These are phyloP conservation scores for Tupaia chinensis DNA, from an alignment of 2,113 vertebrate species.

Conservation along the genomic window DNA sequence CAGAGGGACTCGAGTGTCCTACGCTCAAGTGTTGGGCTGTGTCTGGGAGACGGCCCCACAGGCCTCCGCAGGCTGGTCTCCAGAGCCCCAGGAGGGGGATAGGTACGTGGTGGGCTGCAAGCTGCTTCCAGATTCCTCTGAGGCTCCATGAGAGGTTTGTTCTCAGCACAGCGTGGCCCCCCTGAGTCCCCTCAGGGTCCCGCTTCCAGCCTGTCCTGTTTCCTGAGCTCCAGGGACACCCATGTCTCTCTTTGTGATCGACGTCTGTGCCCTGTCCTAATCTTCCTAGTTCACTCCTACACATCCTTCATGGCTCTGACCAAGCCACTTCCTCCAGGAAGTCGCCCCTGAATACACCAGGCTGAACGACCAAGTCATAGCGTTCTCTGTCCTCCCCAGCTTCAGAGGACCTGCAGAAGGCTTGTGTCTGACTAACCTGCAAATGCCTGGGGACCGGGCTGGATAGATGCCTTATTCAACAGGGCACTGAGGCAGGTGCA, in stretches of 20 bases:
- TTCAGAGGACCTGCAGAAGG: background rate
- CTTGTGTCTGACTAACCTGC: background rate
- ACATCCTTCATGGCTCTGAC: background rate
- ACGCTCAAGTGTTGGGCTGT: no score
- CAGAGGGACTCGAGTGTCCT: background rate
- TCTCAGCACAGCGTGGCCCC: accelerated
- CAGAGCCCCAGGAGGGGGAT: accelerated
- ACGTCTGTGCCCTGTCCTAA: background rate
- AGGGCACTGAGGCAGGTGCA: no score
- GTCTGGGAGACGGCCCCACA: no score
- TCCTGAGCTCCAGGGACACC: background rate
- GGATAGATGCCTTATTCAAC: no score
- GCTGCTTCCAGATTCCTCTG: accelerated
- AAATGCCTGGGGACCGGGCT: background rate
- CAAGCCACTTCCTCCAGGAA: background rate
- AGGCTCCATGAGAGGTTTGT: background rate
- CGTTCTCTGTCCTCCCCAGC: background rate
- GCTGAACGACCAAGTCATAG: accelerated
- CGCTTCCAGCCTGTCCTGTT: background rate
- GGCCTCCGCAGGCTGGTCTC: background rate
- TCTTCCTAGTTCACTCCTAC: background rate
- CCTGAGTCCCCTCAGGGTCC: background rate
- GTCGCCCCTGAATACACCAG: background rate
- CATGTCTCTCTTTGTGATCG: background rate
- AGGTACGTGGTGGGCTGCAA: accelerated